Conservation (phyloP, 2,113 vertebrate genomes). For the Furnarius figulus region DNA sequence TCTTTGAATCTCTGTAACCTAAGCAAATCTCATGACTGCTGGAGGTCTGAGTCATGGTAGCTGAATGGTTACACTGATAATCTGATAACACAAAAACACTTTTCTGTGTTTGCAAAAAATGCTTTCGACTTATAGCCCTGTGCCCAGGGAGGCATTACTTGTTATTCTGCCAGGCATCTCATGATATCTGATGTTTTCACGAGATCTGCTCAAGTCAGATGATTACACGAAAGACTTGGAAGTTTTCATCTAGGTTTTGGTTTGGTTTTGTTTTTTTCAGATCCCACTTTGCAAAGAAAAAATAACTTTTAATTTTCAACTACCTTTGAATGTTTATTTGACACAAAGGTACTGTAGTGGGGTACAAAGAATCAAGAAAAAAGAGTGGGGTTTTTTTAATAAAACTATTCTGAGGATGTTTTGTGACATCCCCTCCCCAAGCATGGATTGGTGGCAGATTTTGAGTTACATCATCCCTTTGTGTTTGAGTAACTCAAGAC, state of each 20-base stretch:
- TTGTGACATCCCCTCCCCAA: background rate
- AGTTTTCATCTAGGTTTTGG: background rate
- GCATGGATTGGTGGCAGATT: background rate
- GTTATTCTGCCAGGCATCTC: background rate
- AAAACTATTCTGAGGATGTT: background rate
- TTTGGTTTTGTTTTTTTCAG: background rate
- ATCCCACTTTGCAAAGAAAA: background rate
- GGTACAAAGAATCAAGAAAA: background rate
- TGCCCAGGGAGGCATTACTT: background rate
- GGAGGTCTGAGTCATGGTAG: background rate
- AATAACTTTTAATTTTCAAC: background rate
- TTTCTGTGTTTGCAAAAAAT: background rate
- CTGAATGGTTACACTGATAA: background rate
- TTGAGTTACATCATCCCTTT: background rate
- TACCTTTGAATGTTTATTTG: background rate
- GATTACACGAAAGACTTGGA: background rate
- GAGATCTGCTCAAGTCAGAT: background rate
- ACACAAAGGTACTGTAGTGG: background rate
- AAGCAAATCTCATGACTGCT: background rate
- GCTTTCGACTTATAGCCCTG: background rate
- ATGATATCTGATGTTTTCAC: background rate
- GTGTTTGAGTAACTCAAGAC: background rate
- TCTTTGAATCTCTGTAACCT: background rate
- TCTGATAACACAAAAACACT: background rate
- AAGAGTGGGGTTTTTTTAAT: accelerated